Evolutionary conservation across 2,888 invertebrate genomes (phyloP).

Genomic region (Plagodis pulveraria): DNA sequence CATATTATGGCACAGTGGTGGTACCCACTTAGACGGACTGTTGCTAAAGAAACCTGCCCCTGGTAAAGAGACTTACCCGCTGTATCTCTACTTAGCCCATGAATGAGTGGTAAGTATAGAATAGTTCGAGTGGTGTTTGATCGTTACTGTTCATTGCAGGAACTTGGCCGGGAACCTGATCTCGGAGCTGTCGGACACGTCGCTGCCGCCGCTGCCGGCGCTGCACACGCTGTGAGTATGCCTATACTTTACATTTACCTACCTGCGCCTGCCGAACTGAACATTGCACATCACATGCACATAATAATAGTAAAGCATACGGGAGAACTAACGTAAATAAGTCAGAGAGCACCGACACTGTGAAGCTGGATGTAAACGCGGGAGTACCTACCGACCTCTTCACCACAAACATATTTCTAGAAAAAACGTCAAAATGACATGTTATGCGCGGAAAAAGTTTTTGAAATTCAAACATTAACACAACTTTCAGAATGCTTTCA

Average conservation of each 20-base stretch:
- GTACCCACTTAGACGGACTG: too few relatives aligned
- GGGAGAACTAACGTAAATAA: too few relatives aligned
- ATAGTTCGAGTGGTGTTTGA: background rate
- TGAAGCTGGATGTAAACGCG: too few relatives aligned
- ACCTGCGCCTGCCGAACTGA: background rate
- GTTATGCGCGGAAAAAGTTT: too few relatives aligned
- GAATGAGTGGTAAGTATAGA: background rate
- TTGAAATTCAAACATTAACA: too few relatives aligned
- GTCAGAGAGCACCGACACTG: too few relatives aligned
- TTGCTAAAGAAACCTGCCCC: background rate
- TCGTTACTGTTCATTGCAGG: constrained; percentile 70
- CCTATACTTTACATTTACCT: background rate
- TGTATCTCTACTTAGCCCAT: background rate
- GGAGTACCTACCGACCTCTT: too few relatives aligned
- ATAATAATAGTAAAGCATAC: too few relatives aligned
- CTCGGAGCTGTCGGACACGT: constrained; percentile 86
- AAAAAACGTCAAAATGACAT: too few relatives aligned
- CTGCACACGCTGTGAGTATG: constrained; percentile 92
- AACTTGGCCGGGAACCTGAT: constrained; percentile 92
- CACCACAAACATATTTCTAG: too few relatives aligned
- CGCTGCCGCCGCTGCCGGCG: constrained; percentile 89
- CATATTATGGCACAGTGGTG: too few relatives aligned
- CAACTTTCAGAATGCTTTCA: too few relatives aligned
- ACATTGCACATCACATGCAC: background rate
- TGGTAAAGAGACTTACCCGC: background rate